Percentiles rank a stretch among this genome's conserved stretches.
These are phyloP conservation scores for Parascotia fuliginaria DNA, from an alignment of 2,888 invertebrate species.

Conservation along the genomic window DNA sequence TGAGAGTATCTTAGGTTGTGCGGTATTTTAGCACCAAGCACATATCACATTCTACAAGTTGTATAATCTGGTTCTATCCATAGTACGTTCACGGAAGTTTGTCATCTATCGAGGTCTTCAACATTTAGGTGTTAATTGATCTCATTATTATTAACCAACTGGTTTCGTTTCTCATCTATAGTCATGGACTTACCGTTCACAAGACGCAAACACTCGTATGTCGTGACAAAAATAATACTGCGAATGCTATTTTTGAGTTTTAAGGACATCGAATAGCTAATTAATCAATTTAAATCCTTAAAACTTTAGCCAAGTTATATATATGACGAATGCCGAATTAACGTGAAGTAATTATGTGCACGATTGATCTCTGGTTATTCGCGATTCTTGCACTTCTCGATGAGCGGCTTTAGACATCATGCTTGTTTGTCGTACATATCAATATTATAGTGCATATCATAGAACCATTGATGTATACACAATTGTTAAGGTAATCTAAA, in stretches of 20 bases:
- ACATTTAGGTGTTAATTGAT: constrained; percentile 53
- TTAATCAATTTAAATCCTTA: no score
- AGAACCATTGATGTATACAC: not conserved
- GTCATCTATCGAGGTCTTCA: constrained; percentile 46
- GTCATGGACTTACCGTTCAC: constrained; percentile 49
- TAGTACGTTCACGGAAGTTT: constrained; percentile 47
- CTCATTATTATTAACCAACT: constrained; percentile 53
- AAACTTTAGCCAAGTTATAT: not conserved
- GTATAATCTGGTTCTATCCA: not conserved
- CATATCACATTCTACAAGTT: not conserved
- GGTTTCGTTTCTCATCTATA: constrained; percentile 41
- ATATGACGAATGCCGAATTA: constrained; percentile 6
- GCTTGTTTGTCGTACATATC: not conserved
- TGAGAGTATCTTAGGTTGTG: not conserved
- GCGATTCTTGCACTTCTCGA: no score
- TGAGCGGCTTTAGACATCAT: not conserved
- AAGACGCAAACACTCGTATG: constrained; percentile 35
- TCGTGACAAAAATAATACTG: constrained; percentile 39
- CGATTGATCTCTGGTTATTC: not conserved
- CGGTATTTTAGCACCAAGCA: not conserved
- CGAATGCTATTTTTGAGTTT: constrained; percentile 7
- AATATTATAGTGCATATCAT: not conserved
- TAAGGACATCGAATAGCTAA: constrained; percentile 10
- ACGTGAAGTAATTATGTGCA: not conserved
- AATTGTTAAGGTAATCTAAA: not conserved